These are phyloP conservation scores for Eumerus sabulonum DNA, from an alignment of 2,888 invertebrate species.

Conservation along the genomic window DNA sequence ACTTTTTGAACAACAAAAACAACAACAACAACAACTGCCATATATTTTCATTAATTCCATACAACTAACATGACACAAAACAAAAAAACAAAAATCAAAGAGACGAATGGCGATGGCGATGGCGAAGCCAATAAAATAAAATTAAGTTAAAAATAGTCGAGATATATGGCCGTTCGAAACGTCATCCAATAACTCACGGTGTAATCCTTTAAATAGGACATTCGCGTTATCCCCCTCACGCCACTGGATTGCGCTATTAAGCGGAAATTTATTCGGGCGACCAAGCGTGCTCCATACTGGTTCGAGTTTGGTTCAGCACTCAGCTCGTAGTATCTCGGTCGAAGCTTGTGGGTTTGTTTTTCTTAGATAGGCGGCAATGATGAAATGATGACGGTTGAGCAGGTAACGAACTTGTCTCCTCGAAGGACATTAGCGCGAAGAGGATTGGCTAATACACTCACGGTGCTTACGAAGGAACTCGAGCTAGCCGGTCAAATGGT, in stretches of 20 bases:
- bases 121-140: constrained; percentile 77
- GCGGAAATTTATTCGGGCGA: constrained; percentile 66
- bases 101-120: constrained; percentile 61
- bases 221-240: constrained; percentile 74
- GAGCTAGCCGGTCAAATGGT: constrained; percentile 25
- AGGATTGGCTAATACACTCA: constrained; percentile 60
- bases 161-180: constrained; percentile 73
- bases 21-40: constrained; percentile 54
- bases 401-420: constrained; percentile 59
- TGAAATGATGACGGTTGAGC: constrained; percentile 27
- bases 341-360: constrained; percentile 49
- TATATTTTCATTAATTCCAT: constrained; percentile 65
- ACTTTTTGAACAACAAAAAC: background rate
- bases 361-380: constrained; percentile 46
- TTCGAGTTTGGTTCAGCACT: background rate
- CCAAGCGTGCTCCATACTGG: constrained; percentile 41
- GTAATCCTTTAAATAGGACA: constrained; percentile 79
- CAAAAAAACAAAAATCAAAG: constrained; percentile 45
- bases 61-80: constrained; percentile 16
- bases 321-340: too few species aligned
- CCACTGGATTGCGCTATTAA: constrained; percentile 46
- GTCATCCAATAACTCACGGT: constrained; percentile 74
- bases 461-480: background rate
- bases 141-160: constrained; percentile 78
- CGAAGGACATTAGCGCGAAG: constrained; percentile 54